A percentile compares a stretch with the other conserved stretches of the same genome.
phyloP scores from a whole-genome alignment of 2,888 invertebrate species.

The Galeruca laticollis region DNA sequence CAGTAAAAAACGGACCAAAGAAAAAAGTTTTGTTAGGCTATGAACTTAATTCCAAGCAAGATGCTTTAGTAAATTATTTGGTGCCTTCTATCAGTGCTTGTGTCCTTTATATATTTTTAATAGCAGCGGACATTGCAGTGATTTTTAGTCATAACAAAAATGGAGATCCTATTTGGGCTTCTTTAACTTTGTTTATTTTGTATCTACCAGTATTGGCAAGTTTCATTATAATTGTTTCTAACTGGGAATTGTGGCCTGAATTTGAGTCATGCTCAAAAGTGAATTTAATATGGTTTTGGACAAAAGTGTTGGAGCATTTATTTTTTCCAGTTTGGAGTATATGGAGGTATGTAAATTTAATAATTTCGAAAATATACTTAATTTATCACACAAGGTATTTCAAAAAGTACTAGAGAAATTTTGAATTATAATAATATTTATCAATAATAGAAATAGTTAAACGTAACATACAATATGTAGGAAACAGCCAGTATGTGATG shows the following conservation, averaged over 20 bases:
- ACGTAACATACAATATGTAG: no score
- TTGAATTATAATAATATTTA: no score
- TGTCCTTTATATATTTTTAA: conserved; percentile 75
- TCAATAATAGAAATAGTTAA: no score
- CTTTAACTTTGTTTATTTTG: conserved; percentile 67
- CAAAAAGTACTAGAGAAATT: no score
- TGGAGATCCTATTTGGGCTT: conserved; percentile 69
- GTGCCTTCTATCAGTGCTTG: conserved; percentile 72
- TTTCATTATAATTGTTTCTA: conserved; percentile 71
- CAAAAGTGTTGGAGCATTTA: conserved; percentile 69
- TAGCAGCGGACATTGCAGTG: conserved; percentile 77
- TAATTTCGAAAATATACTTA: background rate
- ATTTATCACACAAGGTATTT: no score
- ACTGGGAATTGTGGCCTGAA: conserved; percentile 71
- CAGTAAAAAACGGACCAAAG: conserved; percentile 25
- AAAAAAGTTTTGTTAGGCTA: conserved; percentile 59
- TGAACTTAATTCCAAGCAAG: conserved; percentile 65
- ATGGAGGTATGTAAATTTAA: conserved; percentile 69
- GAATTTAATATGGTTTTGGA: conserved; percentile 67
- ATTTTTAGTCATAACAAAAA: conserved; percentile 74
- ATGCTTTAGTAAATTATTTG: conserved; percentile 69
- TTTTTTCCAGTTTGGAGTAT: conserved; percentile 74
- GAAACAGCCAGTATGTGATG: no score
- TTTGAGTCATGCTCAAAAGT: conserved; percentile 66
- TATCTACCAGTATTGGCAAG: conserved; percentile 72